These are phyloP conservation scores for Rhinichthys klamathensis DNA, from an alignment of 2,113 vertebrate genomes.

Conservation along the genomic window DNA sequence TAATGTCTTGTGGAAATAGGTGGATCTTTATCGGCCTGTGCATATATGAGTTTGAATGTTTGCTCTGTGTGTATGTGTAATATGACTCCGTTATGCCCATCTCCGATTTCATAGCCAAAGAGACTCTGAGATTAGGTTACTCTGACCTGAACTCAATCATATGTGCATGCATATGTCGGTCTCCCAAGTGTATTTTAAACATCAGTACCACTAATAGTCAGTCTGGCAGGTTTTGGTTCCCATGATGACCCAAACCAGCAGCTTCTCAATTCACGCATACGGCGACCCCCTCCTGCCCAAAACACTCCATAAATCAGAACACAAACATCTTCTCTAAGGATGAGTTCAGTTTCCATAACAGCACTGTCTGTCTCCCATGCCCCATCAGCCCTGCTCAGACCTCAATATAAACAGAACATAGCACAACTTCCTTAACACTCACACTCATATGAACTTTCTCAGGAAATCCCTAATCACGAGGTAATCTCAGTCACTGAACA, in stretches of 20 bases:
- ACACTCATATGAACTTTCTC: conserved; percentile 20
- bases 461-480: conserved; percentile 40
- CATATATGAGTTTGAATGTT: conserved; percentile 33
- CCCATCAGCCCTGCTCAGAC: not conserved
- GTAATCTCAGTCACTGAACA: not conserved
- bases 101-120: conserved; percentile 3
- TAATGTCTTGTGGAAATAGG: conserved; percentile 46
- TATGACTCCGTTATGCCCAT: not conserved
- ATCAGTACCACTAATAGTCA: conserved; percentile 26
- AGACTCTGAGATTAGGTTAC: not conserved
- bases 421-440: conserved; percentile 16
- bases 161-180: conserved; percentile 33
- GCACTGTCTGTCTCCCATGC: conserved; percentile 27
- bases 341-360: conserved; percentile 44
- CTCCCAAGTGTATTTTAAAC: conserved; percentile 29
- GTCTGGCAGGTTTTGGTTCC: conserved; percentile 44
- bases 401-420: conserved; percentile 20
- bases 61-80: not conserved
- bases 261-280: not conserved
- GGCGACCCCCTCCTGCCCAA: not conserved
- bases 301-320: conserved; percentile 34
- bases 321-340: conserved; percentile 24
- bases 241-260: conserved; percentile 42
- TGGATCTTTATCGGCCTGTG: conserved; percentile 21
- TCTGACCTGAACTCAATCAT: conserved; percentile 1